Evolutionary conservation across 1,140 invertebrate genomes (phyloP).

Genomic region (Sarcophaga bullata): DNA sequence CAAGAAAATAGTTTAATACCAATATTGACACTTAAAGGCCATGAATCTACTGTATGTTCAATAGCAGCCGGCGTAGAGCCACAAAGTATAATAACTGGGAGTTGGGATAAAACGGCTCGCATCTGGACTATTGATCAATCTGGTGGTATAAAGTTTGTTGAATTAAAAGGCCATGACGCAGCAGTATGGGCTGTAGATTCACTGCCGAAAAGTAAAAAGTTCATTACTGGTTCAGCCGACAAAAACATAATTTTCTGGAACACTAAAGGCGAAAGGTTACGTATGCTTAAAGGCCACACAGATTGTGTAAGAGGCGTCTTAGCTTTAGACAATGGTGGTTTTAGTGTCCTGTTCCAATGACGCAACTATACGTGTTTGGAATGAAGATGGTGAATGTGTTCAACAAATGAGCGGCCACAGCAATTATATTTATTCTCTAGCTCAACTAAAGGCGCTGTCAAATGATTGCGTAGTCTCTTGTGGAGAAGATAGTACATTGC

Average conservation of each 20-base stretch:
- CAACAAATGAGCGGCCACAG: constrained; percentile 83
- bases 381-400: constrained; percentile 79
- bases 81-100: constrained; percentile 73
- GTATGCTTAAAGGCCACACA: constrained; percentile 76
- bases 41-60: constrained; percentile 77
- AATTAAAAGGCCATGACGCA: constrained; percentile 79
- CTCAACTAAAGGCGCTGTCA: constrained; percentile 69
- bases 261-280: constrained; percentile 67
- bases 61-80: constrained; percentile 65
- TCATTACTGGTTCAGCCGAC: constrained; percentile 91
- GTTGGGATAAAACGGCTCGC: constrained; percentile 90
- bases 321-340: constrained; percentile 74
- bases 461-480: constrained; percentile 76
- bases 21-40: constrained; percentile 77
- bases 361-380: constrained; percentile 85
- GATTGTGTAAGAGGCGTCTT: constrained; percentile 89
- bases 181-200: constrained; percentile 90
- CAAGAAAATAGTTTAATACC: constrained; percentile 71
- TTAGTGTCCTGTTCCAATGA: constrained; percentile 94
- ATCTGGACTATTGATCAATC: constrained; percentile 76
- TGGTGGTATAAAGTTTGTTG: constrained; percentile 68
- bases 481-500: constrained; percentile 88
- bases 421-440: constrained; percentile 77
- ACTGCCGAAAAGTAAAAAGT: constrained; percentile 68
- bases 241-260: constrained; percentile 89